Evolutionary conservation across 2,113 vertebrate species (phyloP).

Genomic region (Corythornis vintsioides): DNA sequence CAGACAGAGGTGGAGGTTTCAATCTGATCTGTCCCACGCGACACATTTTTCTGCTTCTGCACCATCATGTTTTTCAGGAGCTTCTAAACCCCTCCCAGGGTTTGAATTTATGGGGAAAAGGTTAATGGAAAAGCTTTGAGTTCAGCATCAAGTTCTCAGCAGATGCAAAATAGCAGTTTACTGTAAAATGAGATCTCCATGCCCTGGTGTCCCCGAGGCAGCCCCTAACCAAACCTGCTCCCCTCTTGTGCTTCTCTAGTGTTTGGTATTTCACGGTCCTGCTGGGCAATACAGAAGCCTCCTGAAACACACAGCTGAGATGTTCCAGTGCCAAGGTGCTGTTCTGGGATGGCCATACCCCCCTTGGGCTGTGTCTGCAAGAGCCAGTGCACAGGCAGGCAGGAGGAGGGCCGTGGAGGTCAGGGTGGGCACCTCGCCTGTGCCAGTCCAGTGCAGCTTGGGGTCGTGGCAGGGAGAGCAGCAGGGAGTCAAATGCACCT

Average conservation of each 20-base stretch:
- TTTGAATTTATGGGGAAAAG: background rate
- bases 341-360: accelerated
- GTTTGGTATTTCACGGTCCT: background rate
- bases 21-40: conserved; percentile 24
- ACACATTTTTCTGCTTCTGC: conserved; percentile 10
- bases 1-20: background rate
- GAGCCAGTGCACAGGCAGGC: background rate
- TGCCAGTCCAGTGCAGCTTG: background rate
- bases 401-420: background rate
- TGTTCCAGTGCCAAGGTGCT: background rate
- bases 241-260: background rate
- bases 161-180: background rate
- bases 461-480: background rate
- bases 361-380: background rate
- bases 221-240: background rate
- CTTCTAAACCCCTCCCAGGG: background rate
- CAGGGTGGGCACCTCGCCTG: background rate
- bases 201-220: background rate
- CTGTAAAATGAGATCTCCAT: background rate
- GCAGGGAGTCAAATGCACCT: background rate
- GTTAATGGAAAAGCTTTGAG: background rate
- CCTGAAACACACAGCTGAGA: background rate
- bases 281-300: background rate
- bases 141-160: background rate
- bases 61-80: background rate